Percentiles rank a stretch among this genome's conserved stretches.
Conservation (phyloP, 1,140 invertebrate genomes). For the Hylyphantes graminicola region DNA sequence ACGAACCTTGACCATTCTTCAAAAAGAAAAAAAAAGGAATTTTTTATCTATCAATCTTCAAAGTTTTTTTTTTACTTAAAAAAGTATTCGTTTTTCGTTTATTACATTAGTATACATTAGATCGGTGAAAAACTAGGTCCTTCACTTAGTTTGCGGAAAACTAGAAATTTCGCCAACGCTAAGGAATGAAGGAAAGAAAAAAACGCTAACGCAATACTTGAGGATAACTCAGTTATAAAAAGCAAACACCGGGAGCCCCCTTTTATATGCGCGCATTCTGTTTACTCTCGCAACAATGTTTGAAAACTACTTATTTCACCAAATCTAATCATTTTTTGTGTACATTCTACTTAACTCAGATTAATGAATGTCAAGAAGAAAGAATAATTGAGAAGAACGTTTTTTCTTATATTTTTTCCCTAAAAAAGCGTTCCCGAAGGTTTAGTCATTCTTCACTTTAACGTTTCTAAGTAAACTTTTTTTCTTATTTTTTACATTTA, state of each 20-base stretch:
- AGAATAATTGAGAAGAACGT: conserved; percentile 55
- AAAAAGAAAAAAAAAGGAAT: no score
- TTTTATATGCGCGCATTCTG: conserved; percentile 5
- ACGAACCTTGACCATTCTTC: no score
- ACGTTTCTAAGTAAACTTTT: neutral
- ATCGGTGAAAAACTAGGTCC: conserved; percentile 27
- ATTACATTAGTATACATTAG: conserved; percentile 34
- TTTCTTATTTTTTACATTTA: neutral
- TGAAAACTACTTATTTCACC: conserved; percentile 57
- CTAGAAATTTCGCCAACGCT: conserved; percentile 13
- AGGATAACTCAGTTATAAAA: conserved; percentile 57
- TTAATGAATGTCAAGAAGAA: conserved; percentile 54
- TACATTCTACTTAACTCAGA: conserved; percentile 51
- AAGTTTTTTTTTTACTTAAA: conserved; percentile 5
- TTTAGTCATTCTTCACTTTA: conserved; percentile 1
- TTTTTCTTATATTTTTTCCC: conserved; percentile 20
- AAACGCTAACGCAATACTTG: conserved; percentile 45
- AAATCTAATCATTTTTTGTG: conserved; percentile 57
- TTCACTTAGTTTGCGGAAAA: conserved; percentile 14
- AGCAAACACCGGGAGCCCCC: conserved; percentile 37
- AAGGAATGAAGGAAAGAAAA: conserved; percentile 16
- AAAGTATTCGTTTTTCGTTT: conserved; percentile 16
- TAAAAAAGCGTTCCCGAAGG: conserved; percentile 7
- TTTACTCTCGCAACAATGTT: conserved; percentile 50
- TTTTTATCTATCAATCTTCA: neutral